These are phyloP conservation scores for Sipha maydis DNA, from an alignment of 2,888 invertebrate genomes.

Conservation along the genomic window DNA sequence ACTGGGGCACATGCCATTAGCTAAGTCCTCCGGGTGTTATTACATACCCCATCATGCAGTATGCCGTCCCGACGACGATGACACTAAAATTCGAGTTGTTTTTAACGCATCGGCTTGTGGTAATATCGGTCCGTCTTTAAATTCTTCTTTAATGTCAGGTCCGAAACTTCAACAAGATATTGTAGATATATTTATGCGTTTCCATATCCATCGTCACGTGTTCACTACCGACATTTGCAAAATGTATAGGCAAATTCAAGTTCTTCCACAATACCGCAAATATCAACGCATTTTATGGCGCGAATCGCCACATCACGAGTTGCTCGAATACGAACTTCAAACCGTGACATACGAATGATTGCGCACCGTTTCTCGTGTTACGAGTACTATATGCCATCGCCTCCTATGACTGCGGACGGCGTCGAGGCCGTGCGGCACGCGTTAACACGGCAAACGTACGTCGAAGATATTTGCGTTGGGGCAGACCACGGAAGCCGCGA, in stretches of 20 bases:
- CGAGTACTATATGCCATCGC: constrained; percentile 64
- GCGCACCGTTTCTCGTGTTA: not conserved
- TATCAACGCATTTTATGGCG: too few species aligned
- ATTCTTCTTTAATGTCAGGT: not conserved
- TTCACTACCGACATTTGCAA: not conserved
- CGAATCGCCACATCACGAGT: too few species aligned
- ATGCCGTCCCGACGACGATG: not conserved
- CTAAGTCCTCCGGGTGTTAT: not conserved
- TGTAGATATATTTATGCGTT: not conserved
- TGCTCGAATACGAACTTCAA: too few species aligned
- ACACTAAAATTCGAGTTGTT: not conserved
- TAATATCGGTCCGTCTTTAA: not conserved
- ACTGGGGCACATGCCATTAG: not conserved
- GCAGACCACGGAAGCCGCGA: constrained; percentile 44
- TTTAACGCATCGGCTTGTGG: not conserved
- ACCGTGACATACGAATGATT: not conserved
- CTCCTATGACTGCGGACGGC: constrained; percentile 57
- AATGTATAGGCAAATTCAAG: too few species aligned
- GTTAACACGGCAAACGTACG: constrained; percentile 64
- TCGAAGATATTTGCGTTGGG: constrained; percentile 65
- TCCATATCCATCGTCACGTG: not conserved
- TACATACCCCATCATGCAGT: not conserved
- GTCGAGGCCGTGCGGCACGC: constrained; percentile 63
- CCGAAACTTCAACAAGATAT: not conserved
- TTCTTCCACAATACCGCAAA: too few species aligned